These are phyloP conservation scores for Lamprotornis superbus DNA, from an alignment of 2,113 vertebrate species.

Conservation along the genomic window DNA sequence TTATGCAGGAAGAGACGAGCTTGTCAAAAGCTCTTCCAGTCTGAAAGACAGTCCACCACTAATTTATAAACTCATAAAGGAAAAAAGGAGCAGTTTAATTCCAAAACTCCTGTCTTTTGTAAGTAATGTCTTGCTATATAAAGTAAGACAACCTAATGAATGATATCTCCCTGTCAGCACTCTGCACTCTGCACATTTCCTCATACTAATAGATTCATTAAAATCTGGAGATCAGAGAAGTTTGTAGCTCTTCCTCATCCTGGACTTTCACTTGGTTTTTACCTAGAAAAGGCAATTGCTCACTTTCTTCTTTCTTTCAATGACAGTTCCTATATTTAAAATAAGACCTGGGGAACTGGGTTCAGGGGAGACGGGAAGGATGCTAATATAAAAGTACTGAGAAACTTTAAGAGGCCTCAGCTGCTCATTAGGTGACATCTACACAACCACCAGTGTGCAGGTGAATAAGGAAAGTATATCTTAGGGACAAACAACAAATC, in stretches of 20 bases:
- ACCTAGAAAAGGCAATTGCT: background rate
- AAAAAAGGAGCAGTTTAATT: background rate
- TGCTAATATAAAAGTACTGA: background rate
- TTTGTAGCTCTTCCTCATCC: background rate
- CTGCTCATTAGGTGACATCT: background rate
- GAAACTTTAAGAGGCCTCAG: background rate
- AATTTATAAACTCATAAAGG: background rate
- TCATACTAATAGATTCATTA: background rate
- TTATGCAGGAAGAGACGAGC: background rate
- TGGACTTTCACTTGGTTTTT: background rate
- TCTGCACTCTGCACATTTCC: background rate
- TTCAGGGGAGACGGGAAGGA: background rate
- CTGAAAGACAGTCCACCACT: background rate
- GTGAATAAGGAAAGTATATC: background rate
- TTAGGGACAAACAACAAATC: background rate
- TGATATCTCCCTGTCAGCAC: background rate
- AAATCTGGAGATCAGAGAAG: background rate
- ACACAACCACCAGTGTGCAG: background rate
- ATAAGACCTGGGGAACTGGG: background rate
- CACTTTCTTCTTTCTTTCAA: background rate
- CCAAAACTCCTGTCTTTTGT: background rate
- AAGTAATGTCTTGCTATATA: background rate
- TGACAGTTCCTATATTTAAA: background rate
- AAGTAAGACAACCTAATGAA: background rate
- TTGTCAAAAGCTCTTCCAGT: background rate